Evolutionary conservation across 2,113 vertebrate genomes (phyloP).

Genomic region (Smithornis capensis): DNA sequence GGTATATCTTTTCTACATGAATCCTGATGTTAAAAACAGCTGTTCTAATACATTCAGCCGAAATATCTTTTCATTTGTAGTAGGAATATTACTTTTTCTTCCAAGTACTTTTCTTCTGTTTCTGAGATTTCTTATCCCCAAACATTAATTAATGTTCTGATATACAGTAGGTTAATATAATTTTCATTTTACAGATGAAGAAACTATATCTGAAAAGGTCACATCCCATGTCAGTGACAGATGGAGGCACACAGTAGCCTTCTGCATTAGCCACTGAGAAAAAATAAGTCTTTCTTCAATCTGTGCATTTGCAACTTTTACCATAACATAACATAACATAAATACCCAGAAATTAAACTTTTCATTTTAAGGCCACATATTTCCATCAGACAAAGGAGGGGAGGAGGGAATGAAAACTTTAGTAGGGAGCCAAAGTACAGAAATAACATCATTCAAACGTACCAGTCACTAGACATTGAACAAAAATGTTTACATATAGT

Average conservation of each 20-base stretch:
- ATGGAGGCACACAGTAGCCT: neutral
- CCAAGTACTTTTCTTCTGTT: neutral
- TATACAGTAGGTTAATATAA: neutral
- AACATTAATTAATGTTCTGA: neutral
- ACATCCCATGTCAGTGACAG: neutral
- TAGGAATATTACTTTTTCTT: neutral
- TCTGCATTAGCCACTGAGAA: neutral
- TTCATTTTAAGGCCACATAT: neutral
- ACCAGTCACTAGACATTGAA: neutral
- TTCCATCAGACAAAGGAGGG: neutral
- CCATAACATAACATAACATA: neutral
- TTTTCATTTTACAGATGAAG: neutral
- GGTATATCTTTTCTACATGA: neutral
- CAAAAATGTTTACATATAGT: neutral
- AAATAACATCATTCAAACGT: neutral
- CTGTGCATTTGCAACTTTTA: neutral
- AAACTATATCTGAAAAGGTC: constrained; percentile 10
- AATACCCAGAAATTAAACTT: neutral
- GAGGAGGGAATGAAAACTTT: neutral
- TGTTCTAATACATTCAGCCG: neutral
- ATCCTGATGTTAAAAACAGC: neutral
- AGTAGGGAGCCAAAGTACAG: neutral
- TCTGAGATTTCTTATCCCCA: neutral
- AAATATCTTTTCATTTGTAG: neutral
- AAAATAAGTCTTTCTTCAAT: neutral